Conservation (phyloP, 2,888 invertebrate species). For the Epinotia bilunana region DNA sequence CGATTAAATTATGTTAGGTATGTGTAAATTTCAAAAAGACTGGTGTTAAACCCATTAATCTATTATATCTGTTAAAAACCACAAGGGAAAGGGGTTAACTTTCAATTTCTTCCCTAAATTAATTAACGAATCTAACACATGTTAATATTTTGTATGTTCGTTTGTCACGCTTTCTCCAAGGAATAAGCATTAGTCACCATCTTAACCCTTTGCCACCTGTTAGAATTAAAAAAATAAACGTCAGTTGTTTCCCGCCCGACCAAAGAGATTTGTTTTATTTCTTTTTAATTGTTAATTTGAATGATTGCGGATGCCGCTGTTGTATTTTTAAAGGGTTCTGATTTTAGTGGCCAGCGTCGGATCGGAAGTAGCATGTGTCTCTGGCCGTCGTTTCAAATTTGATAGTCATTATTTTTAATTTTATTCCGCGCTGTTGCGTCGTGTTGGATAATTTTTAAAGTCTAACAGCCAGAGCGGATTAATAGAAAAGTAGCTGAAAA, state of each 20-base stretch:
- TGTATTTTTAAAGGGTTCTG: slow-evolving; percentile 70
- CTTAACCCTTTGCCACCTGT: slow-evolving; percentile 77
- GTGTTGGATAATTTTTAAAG: background rate
- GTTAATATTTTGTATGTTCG: slow-evolving; percentile 67
- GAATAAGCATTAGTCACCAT: slow-evolving; percentile 66
- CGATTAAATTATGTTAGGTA: too few relatives aligned
- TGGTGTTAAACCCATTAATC: slow-evolving; percentile 45
- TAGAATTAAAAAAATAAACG: slow-evolving; percentile 63
- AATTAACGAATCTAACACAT: slow-evolving; percentile 80
- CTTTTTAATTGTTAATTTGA: slow-evolving; percentile 81
- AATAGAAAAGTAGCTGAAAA: background rate
- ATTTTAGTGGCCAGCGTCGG: slow-evolving; percentile 75
- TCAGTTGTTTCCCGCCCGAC: slow-evolving; percentile 79
- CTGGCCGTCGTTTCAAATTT: slow-evolving; percentile 52
- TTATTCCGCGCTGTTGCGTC: slow-evolving; percentile 57
- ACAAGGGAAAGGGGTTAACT: slow-evolving; percentile 64
- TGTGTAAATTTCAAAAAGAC: background rate
- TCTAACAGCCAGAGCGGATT: background rate
- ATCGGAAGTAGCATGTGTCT: slow-evolving; percentile 83
- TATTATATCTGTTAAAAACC: slow-evolving; percentile 47
- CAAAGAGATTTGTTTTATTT: slow-evolving; percentile 82
- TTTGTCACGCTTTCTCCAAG: slow-evolving; percentile 80
- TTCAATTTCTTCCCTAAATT: slow-evolving; percentile 80
- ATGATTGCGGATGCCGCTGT: slow-evolving; percentile 62
- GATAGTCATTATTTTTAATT: slow-evolving; percentile 78